These are phyloP conservation scores for Hippolais icterina DNA, from an alignment of 2,113 vertebrate species.

Conservation along the genomic window DNA sequence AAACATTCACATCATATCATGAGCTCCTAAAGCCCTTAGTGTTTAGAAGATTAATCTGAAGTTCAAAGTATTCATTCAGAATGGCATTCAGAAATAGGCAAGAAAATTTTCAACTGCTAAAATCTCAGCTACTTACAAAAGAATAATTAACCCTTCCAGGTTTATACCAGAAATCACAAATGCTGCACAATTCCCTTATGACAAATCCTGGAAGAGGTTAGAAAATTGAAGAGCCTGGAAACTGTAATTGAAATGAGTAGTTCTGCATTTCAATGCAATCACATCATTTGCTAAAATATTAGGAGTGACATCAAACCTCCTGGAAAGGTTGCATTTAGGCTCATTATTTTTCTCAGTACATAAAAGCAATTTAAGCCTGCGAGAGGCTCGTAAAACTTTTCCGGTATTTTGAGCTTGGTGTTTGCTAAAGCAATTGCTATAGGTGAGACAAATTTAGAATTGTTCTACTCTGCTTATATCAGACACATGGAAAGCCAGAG, in stretches of 20 bases:
- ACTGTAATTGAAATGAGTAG: not conserved
- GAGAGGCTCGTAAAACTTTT: not conserved
- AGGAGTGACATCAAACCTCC: not conserved
- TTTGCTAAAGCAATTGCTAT: not conserved
- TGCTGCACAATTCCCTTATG: not conserved
- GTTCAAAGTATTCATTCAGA: not conserved
- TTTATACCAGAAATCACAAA: not conserved
- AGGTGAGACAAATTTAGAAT: not conserved
- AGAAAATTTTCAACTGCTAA: not conserved
- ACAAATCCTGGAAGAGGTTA: not conserved
- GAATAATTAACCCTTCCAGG: not conserved
- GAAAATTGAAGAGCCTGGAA: not conserved
- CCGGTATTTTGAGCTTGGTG: not conserved
- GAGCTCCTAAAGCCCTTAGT: not conserved
- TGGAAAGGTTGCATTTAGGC: not conserved
- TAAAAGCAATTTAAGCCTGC: not conserved
- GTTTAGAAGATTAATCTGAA: not conserved
- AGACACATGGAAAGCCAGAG: not conserved
- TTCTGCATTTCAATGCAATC: not conserved
- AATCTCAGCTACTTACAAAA: not conserved
- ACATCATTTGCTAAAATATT: not conserved
- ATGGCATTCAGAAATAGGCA: not conserved
- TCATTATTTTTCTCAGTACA: not conserved
- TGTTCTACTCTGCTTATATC: not conserved
- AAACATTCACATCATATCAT: not conserved